Evolutionary conservation across 1,140 invertebrate species (phyloP).

Genomic region (Araneus ventricosus): DNA sequence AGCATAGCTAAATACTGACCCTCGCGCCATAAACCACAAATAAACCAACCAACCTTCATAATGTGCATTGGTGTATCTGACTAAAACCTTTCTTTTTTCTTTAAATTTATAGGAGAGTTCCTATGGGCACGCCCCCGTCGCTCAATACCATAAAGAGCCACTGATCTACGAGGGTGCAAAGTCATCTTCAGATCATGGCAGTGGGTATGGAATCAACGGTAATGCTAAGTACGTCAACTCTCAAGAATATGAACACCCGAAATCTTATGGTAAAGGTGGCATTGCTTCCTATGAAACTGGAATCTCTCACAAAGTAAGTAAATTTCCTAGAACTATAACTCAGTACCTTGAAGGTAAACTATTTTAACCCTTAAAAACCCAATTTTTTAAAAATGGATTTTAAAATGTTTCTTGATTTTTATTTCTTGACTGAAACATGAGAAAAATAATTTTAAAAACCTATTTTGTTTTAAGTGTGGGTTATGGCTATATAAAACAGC

Average conservation of each 20-base stretch:
- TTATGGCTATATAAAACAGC: too few relatives aligned
- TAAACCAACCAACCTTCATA: too few relatives aligned
- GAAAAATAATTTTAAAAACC: too few relatives aligned
- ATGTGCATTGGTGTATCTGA: too few relatives aligned
- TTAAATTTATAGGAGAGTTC: neutral
- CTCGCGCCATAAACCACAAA: too few relatives aligned
- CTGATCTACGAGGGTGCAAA: neutral
- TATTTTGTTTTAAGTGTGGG: too few relatives aligned
- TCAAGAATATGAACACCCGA: neutral
- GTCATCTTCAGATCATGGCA: neutral
- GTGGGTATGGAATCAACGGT: neutral
- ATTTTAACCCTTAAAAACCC: too few relatives aligned
- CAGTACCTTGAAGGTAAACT: too few relatives aligned
- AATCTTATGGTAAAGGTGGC: neutral
- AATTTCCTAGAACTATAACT: neutral
- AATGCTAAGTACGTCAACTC: slow-evolving; percentile 7
- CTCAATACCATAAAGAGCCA: neutral
- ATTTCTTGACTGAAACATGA: too few relatives aligned
- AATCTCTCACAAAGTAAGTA: neutral
- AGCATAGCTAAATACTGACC: too few relatives aligned
- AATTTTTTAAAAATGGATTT: too few relatives aligned
- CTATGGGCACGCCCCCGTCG: neutral
- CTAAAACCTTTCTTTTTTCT: neutral
- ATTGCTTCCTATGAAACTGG: neutral
- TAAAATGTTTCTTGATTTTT: too few relatives aligned